Evolutionary conservation across 2,113 vertebrate species (phyloP).

Genomic region (Paradoxurus hermaphroditus): DNA sequence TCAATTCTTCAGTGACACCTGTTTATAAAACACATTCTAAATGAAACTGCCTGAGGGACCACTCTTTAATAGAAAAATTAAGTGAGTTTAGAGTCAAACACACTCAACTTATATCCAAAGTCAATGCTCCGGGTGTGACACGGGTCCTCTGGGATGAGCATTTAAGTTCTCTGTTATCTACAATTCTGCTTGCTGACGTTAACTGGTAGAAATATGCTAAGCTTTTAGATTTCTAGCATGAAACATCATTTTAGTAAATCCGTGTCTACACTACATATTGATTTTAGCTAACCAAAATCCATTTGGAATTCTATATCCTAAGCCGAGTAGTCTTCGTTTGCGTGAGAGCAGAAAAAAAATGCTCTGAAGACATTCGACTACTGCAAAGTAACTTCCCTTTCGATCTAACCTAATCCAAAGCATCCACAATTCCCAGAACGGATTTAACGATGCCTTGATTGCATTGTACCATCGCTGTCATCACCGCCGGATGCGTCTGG

Average conservation of each 20-base stretch:
- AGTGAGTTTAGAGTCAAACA: neutral
- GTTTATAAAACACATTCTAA: neutral
- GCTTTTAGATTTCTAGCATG: neutral
- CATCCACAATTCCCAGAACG: neutral
- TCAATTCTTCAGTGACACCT: neutral
- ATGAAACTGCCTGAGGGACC: neutral
- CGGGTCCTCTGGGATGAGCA: neutral
- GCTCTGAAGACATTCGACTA: neutral
- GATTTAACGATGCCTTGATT: neutral
- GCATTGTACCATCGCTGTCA: neutral
- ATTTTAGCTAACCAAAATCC: slow-evolving; percentile 50
- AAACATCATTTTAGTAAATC: slow-evolving; percentile 45
- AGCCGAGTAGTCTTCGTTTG: neutral
- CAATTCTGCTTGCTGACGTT: neutral
- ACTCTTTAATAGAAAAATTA: neutral
- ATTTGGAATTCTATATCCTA: neutral
- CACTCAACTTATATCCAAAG: neutral
- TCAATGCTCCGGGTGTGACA: neutral
- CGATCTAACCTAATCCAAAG: neutral
- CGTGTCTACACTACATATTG: neutral
- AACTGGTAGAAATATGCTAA: neutral
- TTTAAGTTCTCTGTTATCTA: neutral
- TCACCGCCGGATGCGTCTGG: neutral
- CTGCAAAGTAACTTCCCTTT: slow-evolving; percentile 19
- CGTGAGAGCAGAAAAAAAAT: neutral